phyloP scores from a whole-genome alignment of 2,113 vertebrate species.

The Xyrauchen texanus region DNA sequence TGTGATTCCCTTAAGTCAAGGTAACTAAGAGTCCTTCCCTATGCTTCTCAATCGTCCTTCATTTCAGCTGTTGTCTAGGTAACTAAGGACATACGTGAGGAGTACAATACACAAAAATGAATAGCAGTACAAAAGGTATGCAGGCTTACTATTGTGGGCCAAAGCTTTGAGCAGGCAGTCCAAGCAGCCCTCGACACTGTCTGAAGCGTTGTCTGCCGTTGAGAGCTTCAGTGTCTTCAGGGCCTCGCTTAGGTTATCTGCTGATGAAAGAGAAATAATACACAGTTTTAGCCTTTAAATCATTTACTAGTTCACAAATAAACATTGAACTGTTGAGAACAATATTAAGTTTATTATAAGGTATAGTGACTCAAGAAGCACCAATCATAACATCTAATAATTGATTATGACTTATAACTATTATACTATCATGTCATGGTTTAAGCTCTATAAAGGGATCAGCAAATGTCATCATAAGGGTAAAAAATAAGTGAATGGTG shows the following conservation, averaged over 20 bases:
- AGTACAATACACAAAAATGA: constrained; percentile 4
- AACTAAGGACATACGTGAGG: too few relatives aligned
- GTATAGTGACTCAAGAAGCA: neutral
- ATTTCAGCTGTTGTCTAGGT: too few relatives aligned
- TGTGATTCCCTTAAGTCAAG: neutral
- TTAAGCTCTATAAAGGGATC: neutral
- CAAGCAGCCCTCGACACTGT: constrained; percentile 89
- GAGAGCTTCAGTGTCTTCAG: constrained; percentile 94
- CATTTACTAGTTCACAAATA: neutral
- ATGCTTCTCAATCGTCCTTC: too few relatives aligned
- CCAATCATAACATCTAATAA: too few relatives aligned
- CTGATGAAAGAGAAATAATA: constrained; percentile 54
- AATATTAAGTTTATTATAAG: neutral
- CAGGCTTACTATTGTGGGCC: constrained; percentile 89
- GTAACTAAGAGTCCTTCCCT: too few relatives aligned
- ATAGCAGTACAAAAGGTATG: constrained; percentile 4
- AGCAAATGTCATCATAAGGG: neutral
- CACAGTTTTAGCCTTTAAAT: neutral
- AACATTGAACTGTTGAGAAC: neutral
- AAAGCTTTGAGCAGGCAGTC: constrained; percentile 94
- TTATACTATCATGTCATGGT: neutral
- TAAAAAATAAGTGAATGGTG: constrained; percentile 15
- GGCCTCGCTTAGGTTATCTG: constrained; percentile 91
- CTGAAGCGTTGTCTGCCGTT: constrained; percentile 79
- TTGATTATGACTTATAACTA: too few relatives aligned